Conservation (phyloP, 2,797 vertebrate genomes). For the Bovichtus variegatus region DNA sequence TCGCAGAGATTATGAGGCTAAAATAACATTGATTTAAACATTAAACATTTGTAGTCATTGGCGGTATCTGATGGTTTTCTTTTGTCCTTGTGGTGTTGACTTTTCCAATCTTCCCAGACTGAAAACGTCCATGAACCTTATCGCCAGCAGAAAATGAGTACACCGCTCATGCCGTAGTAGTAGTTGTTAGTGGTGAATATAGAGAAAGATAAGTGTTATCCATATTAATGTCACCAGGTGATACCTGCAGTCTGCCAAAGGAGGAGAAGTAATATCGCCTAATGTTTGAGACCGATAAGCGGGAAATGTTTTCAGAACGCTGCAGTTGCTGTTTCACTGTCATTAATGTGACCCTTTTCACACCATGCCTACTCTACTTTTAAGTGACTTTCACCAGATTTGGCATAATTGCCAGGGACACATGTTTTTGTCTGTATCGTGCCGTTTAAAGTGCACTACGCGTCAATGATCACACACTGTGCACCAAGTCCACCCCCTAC, state of each 20-base stretch:
- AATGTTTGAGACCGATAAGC: conserved; percentile 16
- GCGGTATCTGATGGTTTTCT: conserved; percentile 12
- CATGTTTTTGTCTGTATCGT: conserved; percentile 16
- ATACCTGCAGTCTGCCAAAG: conserved; percentile 24
- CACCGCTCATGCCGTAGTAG: conserved; percentile 21
- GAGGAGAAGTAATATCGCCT: not conserved
- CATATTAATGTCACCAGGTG: conserved; percentile 43
- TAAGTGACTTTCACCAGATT: conserved; percentile 25
- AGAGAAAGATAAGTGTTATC: conserved; percentile 27
- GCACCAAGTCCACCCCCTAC: conserved; percentile 22
- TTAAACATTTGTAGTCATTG: conserved; percentile 15
- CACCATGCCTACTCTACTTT: not conserved
- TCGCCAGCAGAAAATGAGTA: conserved; percentile 22
- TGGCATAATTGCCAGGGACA: conserved; percentile 16
- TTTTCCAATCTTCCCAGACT: conserved; percentile 9
- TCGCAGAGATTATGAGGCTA: conserved; percentile 28
- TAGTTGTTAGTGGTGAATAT: conserved; percentile 26
- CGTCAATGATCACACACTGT: conserved; percentile 24
- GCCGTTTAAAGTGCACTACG: conserved; percentile 33
- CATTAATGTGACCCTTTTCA: conserved; percentile 43
- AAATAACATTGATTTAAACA: conserved; percentile 29
- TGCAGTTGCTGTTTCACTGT: not conserved
- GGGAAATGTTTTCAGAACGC: conserved; percentile 17
- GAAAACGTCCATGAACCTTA: conserved; percentile 28
- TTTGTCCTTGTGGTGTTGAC: conserved; percentile 24